These are phyloP conservation scores for Cheilosia variabilis DNA, from an alignment of 2,888 invertebrate species.

Conservation along the genomic window DNA sequence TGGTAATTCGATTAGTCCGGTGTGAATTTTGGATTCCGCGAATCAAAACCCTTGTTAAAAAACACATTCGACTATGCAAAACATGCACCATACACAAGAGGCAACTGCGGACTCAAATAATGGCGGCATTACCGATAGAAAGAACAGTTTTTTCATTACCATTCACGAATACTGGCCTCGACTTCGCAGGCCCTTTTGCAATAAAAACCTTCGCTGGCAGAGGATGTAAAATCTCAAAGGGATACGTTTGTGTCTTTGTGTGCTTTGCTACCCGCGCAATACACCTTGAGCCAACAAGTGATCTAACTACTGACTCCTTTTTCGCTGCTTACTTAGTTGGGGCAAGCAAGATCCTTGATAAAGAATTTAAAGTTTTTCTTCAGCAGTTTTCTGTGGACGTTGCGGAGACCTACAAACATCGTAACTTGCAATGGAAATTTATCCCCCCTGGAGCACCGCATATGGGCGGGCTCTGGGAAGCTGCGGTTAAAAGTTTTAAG, in stretches of 20 bases:
- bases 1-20: no score
- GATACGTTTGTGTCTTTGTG: neutral
- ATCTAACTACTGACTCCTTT: neutral
- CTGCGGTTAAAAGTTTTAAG: conserved; percentile 13
- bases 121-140: conserved; percentile 2
- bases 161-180: neutral
- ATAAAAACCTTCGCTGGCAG: neutral
- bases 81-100: neutral
- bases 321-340: no score
- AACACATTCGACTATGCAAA: conserved; percentile 6
- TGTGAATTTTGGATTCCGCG: conserved; percentile 17
- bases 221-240: neutral
- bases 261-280: neutral
- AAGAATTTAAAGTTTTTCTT: neutral
- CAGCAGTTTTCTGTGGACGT: no score
- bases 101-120: neutral
- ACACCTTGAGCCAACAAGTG: neutral
- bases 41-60: conserved; percentile 25
- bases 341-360: neutral
- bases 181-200: neutral
- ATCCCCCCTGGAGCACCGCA: conserved; percentile 3
- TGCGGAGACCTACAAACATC: neutral
- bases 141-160: neutral
- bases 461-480: conserved; percentile 23
- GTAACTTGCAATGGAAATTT: conserved; percentile 22